Evolutionary conservation across 2,797 vertebrate species (phyloP).

Genomic region (Synaphobranchus kaupii): DNA sequence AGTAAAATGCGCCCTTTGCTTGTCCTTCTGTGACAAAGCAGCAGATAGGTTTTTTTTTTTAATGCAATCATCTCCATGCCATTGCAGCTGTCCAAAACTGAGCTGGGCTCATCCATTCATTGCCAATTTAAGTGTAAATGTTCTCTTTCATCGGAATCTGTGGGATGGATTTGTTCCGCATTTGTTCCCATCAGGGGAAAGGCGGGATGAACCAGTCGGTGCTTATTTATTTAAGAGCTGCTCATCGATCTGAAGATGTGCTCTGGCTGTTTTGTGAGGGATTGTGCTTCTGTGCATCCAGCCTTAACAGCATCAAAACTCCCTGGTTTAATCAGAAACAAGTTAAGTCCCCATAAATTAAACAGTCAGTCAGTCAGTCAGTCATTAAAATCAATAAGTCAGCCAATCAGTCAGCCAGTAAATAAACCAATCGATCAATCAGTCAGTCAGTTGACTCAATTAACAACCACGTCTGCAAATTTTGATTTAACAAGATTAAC

Average conservation of each 20-base stretch:
- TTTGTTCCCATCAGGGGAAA: background rate
- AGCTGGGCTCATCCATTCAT: background rate
- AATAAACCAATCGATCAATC: background rate
- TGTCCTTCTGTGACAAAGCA: background rate
- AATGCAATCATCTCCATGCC: conserved; percentile 1
- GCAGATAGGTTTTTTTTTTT: background rate
- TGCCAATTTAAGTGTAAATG: background rate
- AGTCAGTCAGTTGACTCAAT: background rate
- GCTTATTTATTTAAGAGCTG: conserved; percentile 10
- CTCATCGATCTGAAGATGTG: background rate
- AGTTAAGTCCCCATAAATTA: background rate
- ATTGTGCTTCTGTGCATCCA: background rate
- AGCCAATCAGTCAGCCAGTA: background rate
- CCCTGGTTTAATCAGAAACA: background rate
- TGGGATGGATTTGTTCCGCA: background rate
- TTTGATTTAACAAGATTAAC: background rate
- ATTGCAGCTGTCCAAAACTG: background rate
- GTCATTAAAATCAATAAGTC: background rate
- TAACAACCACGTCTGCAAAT: background rate
- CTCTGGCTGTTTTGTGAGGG: background rate
- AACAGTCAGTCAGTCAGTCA: background rate
- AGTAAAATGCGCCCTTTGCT: background rate
- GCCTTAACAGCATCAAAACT: background rate
- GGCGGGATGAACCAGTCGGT: background rate
- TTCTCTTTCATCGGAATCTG: background rate